phyloP scores from a whole-genome alignment of 2,113 vertebrate genomes.

The Cryptotis parvus region DNA sequence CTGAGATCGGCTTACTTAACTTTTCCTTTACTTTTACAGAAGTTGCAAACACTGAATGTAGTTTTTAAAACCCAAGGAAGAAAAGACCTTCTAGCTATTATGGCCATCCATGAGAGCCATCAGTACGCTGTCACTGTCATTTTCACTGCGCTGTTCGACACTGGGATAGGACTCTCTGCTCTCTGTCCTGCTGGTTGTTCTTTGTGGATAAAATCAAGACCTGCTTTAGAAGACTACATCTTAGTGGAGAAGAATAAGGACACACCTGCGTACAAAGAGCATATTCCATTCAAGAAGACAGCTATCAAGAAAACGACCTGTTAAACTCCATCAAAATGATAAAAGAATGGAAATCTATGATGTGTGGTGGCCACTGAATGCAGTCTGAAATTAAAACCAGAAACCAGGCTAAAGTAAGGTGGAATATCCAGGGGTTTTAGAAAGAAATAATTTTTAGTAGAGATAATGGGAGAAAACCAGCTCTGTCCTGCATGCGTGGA shows the following conservation, averaged over 20 bases:
- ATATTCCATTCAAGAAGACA: accelerated
- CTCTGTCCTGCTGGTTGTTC: not conserved
- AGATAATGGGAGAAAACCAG: not conserved
- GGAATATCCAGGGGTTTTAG: accelerated
- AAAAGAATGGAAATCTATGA: too few species aligned
- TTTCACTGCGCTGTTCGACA: not conserved
- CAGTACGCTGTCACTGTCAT: not conserved
- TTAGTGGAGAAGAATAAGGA: not conserved
- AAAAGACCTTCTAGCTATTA: not conserved
- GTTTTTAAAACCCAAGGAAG: not conserved
- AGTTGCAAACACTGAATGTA: not conserved
- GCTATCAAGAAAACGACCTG: not conserved
- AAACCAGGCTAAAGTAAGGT: not conserved
- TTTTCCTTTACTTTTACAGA: not conserved
- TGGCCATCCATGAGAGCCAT: not conserved
- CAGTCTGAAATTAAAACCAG: too few species aligned
- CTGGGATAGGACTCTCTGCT: too few species aligned
- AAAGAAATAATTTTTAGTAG: not conserved
- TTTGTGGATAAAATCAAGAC: not conserved
- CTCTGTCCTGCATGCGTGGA: too few species aligned
- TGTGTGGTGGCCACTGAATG: too few species aligned
- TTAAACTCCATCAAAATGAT: not conserved
- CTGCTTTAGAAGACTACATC: not conserved
- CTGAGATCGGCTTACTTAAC: not conserved
- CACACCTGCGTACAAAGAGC: too few species aligned